These are phyloP conservation scores for Malaclemys terrapin DNA, from an alignment of 2,113 vertebrate species.

Conservation along the genomic window DNA sequence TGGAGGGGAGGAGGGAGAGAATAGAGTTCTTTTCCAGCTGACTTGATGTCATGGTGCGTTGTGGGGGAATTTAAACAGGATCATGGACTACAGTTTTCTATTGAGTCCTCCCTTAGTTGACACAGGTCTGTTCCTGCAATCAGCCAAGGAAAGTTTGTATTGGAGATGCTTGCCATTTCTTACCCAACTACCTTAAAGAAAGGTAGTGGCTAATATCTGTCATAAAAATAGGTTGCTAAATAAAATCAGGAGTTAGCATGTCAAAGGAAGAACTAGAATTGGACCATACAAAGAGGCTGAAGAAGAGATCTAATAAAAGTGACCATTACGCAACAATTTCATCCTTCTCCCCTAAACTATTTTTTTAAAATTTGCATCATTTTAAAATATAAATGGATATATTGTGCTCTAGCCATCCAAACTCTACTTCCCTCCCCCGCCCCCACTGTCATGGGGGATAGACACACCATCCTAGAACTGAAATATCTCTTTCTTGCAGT, in stretches of 20 bases:
- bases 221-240: neutral
- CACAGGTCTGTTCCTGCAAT: neutral
- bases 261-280: neutral
- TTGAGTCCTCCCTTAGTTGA: slow-evolving; percentile 10
- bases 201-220: neutral
- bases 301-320: neutral
- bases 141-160: neutral
- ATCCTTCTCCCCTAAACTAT: neutral
- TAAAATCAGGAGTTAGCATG: neutral
- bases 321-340: neutral
- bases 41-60: neutral
- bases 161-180: neutral
- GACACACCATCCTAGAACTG: neutral
- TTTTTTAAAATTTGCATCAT: neutral
- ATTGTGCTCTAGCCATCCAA: neutral
- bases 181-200: neutral
- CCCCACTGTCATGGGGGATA: neutral
- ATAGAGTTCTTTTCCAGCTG: neutral
- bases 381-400: neutral
- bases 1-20: neutral
- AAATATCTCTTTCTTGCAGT: neutral
- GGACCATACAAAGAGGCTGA: neutral
- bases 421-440: neutral
- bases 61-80: neutral
- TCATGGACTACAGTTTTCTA: neutral